phyloP scores from a whole-genome alignment of 2,797 vertebrate genomes.

The Scleropages formosus region DNA sequence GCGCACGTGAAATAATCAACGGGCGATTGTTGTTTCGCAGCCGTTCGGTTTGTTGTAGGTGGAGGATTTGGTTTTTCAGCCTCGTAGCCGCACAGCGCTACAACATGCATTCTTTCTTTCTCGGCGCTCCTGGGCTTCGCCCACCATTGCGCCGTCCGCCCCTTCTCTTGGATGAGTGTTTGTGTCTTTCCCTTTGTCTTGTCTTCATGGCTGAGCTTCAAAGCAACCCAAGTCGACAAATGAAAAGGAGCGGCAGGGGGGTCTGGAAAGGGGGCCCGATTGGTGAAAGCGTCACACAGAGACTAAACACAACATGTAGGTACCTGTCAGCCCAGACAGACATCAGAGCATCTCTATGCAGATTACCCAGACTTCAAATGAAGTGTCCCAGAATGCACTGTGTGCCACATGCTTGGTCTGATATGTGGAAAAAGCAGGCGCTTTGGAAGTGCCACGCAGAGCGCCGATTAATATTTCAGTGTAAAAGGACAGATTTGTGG shows the following conservation, averaged over 20 bases:
- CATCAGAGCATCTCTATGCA: conserved; percentile 48
- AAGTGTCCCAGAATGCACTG: conserved; percentile 33
- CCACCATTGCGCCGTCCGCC: conserved; percentile 11
- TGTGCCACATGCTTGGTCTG: conserved; percentile 29
- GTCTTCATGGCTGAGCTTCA: conserved; percentile 49
- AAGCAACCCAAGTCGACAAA: conserved; percentile 41
- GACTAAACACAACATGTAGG: conserved; percentile 43
- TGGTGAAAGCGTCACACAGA: conserved; percentile 39
- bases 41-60: too few relatives aligned
- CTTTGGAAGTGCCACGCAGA: conserved; percentile 36
- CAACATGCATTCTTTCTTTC: background rate
- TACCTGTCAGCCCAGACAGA: conserved; percentile 52
- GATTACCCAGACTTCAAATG: conserved; percentile 44
- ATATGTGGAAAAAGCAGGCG: conserved; percentile 33
- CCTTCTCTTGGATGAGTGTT: conserved; percentile 7
- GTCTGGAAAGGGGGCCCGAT: conserved; percentile 26
- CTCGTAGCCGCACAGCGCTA: background rate
- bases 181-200: conserved; percentile 34
- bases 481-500: background rate
- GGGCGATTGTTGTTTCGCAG: too few relatives aligned
- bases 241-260: background rate
- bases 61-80: background rate
- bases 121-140: background rate
- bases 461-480: background rate
- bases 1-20: too few relatives aligned